Conservation (phyloP, 2,797 vertebrate species). For the Macroramphosus scolopax region DNA sequence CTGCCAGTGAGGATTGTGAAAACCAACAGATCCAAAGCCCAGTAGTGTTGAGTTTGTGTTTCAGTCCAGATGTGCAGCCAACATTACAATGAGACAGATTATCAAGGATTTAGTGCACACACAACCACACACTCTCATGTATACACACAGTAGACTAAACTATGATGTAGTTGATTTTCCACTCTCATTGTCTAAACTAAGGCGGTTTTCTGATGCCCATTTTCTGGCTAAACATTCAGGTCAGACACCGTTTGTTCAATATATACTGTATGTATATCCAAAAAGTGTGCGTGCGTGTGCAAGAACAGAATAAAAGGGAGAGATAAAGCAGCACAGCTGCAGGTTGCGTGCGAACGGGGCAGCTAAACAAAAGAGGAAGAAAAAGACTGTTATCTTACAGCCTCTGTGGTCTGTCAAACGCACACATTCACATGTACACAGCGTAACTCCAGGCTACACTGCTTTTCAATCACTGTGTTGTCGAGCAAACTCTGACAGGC, state of each 20-base stretch:
- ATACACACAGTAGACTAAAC: slow-evolving; percentile 16
- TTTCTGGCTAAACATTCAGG: slow-evolving; percentile 10
- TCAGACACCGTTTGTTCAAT: too few species aligned
- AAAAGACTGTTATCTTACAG: slow-evolving; percentile 56
- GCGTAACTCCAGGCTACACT: slow-evolving; percentile 58
- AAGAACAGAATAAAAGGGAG: slow-evolving; percentile 23
- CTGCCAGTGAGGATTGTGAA: neutral
- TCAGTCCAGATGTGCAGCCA: slow-evolving; percentile 44
- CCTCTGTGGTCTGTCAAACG: slow-evolving; percentile 36
- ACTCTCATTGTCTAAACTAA: too few species aligned
- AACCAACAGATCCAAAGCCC: slow-evolving; percentile 8
- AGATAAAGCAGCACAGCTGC: slow-evolving; percentile 52
- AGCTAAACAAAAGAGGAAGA: slow-evolving; percentile 52
- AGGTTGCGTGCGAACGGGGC: slow-evolving; percentile 60
- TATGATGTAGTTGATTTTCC: neutral
- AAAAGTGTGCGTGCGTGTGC: neutral
- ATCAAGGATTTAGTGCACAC: slow-evolving; percentile 28
- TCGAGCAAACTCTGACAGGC: slow-evolving; percentile 39
- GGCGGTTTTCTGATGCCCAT: neutral
- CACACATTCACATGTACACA: slow-evolving; percentile 40
- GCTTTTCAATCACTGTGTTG: slow-evolving; percentile 48
- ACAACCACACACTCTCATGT: neutral
- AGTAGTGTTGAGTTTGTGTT: slow-evolving; percentile 19
- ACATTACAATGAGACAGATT: slow-evolving; percentile 35
- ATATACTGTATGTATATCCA: neutral